Base-by-base conservation (phyloP, 2,888 invertebrate species). In the Lagria hirta region DNA sequence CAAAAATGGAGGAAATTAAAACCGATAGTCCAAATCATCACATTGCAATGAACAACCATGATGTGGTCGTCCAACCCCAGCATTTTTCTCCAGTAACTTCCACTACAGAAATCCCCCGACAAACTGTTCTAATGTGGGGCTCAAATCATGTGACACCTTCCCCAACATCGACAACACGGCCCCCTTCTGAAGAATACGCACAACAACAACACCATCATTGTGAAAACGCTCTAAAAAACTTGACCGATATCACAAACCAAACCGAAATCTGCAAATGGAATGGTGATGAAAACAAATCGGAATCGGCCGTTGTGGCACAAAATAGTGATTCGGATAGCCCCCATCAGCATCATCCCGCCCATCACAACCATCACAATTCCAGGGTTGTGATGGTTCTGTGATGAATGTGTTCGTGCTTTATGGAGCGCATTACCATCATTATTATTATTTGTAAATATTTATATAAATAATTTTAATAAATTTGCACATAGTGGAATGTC, bases 101-200 rank as follows among this genome's bases (percentile, higher is more conserved):
- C 4, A 49, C 54, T 0, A 61, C 73, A 7, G 73, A 79, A 37
- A 83, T 82, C 53, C 84, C 87, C 0, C 76, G 94, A 26, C 93
- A 94, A 72, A 94, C 93, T 6, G 94, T 93, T 36, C 79, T 94
- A 24, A 93, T 94, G 93, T 94, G 93, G 93, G 93, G 92, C 12
- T 70, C 70, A 3, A 70, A 70, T 47, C 55, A 60, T 13, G 57
- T 54, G 24, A 57, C 55, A 21, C 46, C 53, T 22, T 60, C 66
- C 1, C 49, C 58, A 5, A 61, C 65, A 1, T 57, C 61, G 6
- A 57, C 57, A 3, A 59, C 62, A 8, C 50, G 65, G 37, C 68
- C 70, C 2, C 70, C 71, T 1, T 44, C 54, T 21, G 51, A 54
- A 37, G 49, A 62, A 23, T 52, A 60, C 49, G 10, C 43, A 22